Percentiles rank a stretch among this genome's conserved stretches.
Conservation (phyloP, 2,113 vertebrate genomes). For the Heterochromis multidens region DNA sequence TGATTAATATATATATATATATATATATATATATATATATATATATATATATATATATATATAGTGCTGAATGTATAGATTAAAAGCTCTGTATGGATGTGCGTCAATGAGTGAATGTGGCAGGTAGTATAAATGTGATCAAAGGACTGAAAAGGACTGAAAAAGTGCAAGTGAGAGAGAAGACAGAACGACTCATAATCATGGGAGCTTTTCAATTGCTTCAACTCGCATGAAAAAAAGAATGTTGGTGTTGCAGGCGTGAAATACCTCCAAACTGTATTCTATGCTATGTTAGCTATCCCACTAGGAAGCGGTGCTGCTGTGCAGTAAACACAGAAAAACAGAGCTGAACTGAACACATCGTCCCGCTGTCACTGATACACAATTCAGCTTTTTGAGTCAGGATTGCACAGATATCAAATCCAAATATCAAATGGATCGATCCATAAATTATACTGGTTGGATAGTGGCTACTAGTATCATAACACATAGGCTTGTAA, state of each 20-base stretch:
- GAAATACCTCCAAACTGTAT: background rate
- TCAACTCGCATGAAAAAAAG: background rate
- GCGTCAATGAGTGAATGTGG: background rate
- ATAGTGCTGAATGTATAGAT: background rate
- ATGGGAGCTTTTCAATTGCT: background rate
- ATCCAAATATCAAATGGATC: background rate
- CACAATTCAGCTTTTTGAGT: background rate
- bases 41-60: too few relatives aligned
- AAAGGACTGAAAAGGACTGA: background rate
- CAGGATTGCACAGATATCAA: background rate
- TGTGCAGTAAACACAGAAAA: background rate
- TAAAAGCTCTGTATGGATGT: background rate
- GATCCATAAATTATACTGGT: background rate
- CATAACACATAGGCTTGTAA: background rate
- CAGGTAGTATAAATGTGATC: background rate
- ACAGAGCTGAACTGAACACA: background rate
- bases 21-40: too few relatives aligned
- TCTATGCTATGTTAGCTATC: too few relatives aligned
- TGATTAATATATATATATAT: too few relatives aligned
- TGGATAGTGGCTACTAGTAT: background rate
- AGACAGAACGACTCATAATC: background rate
- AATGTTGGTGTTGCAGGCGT: background rate
- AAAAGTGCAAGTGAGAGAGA: background rate
- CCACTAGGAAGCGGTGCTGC: background rate
- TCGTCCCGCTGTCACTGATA: background rate